Conservation (phyloP, 1,140 invertebrate species). For the Arion vulgaris region DNA sequence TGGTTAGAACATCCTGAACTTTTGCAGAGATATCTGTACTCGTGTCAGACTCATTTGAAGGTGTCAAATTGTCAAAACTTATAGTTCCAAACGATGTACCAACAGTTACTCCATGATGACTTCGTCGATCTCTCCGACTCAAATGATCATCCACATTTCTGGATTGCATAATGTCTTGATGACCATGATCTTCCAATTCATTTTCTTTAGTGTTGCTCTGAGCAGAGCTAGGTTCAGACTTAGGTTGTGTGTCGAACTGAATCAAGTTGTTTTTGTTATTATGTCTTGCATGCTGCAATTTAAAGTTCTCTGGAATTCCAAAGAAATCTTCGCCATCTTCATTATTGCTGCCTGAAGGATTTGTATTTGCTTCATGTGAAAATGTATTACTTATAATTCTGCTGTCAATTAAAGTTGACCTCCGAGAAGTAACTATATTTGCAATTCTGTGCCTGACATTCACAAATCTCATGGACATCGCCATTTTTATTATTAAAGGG, state of each 20-base stretch:
- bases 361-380: neutral
- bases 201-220: no score
- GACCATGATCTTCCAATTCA: no score
- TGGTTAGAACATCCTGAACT: neutral
- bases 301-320: slow-evolving; percentile 20
- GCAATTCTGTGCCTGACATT: neutral
- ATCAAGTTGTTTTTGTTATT: neutral
- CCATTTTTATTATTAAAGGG: neutral
- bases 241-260: no score
- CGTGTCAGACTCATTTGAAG: neutral
- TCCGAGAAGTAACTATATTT: neutral
- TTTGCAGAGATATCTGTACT: neutral
- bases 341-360: neutral
- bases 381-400: neutral
- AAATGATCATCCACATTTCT: no score
- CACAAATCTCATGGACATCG: slow-evolving; percentile 1
- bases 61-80: neutral
- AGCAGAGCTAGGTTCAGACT: no score
- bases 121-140: neutral
- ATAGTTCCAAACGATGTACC: neutral
- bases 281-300: slow-evolving; percentile 22
- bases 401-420: neutral
- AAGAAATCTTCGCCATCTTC: slow-evolving; percentile 29
- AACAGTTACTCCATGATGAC: neutral
- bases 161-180: no score